A percentile compares a stretch with the other conserved stretches of the same genome.
Conservation (phyloP, 2,797 vertebrate genomes). For the Sebastes alutus region DNA sequence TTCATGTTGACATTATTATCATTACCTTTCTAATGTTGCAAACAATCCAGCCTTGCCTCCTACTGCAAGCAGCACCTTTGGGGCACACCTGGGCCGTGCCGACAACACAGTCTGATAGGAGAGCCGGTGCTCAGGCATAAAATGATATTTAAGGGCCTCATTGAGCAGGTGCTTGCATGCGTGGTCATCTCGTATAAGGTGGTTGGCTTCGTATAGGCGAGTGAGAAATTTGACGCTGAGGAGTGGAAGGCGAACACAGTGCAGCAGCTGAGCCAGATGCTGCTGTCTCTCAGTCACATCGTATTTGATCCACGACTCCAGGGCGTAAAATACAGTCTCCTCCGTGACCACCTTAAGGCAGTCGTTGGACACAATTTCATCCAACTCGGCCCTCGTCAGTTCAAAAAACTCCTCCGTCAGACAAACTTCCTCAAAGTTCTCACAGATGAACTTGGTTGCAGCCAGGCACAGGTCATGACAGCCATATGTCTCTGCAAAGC, state of each 20-base stretch:
- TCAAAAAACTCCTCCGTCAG: slow-evolving; percentile 97
- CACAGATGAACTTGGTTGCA: slow-evolving; percentile 95
- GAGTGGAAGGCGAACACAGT: slow-evolving; percentile 95
- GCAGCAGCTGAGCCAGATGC: slow-evolving; percentile 92
- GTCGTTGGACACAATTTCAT: slow-evolving; percentile 97
- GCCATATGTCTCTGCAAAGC: slow-evolving; percentile 97
- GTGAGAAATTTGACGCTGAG: slow-evolving; percentile 98
- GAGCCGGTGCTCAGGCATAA: slow-evolving; percentile 98
- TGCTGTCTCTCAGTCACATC: slow-evolving; percentile 95
- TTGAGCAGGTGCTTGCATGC: slow-evolving; percentile 98
- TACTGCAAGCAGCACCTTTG: slow-evolving; percentile 96
- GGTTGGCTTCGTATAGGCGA: slow-evolving; percentile 96
- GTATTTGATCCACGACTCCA: slow-evolving; percentile 98
- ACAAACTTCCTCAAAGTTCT: slow-evolving; percentile 97
- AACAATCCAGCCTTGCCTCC: slow-evolving; percentile 98
- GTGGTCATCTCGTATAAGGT: slow-evolving; percentile 97
- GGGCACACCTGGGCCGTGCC: slow-evolving; percentile 93
- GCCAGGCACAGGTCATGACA: slow-evolving; percentile 95
- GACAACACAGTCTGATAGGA: slow-evolving; percentile 95
- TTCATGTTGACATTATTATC: not conserved
- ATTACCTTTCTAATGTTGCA: slow-evolving; percentile 95
- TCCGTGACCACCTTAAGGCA: slow-evolving; percentile 96
- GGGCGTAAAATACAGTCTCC: slow-evolving; percentile 94
- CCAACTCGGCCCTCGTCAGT: slow-evolving; percentile 91
- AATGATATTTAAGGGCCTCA: slow-evolving; percentile 98